Evolutionary conservation across 1,140 invertebrate species (phyloP).

Genomic region (Reticulitermes speratus): DNA sequence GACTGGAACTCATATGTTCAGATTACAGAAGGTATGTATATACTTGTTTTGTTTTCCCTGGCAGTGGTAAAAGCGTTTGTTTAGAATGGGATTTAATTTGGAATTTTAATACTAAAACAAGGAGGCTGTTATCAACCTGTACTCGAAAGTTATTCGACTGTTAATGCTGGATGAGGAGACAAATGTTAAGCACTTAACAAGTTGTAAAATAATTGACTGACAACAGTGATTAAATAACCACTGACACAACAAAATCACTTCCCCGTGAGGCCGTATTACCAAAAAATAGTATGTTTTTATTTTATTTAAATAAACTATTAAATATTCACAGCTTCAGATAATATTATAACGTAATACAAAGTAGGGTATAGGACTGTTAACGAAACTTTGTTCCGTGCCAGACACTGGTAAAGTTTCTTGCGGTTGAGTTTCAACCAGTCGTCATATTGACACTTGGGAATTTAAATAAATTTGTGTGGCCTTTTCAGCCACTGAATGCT

Average conservation of each 20-base stretch:
- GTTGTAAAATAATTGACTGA: slow-evolving; percentile 1
- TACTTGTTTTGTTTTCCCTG: not conserved
- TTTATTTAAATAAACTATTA: not conserved
- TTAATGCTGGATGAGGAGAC: too few species aligned
- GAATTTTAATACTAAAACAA: not conserved
- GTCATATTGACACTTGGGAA: not conserved
- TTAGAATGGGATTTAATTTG: not conserved
- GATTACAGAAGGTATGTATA: not conserved
- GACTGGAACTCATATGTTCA: not conserved
- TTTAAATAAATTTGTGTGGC: not conserved
- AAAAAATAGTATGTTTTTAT: not conserved
- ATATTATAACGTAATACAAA: not conserved
- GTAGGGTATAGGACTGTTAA: not conserved
- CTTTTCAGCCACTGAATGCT: not conserved
- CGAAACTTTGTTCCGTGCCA: not conserved
- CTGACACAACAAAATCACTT: not conserved
- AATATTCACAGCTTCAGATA: not conserved
- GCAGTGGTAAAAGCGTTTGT: not conserved
- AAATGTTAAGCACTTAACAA: not conserved
- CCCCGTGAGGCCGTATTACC: not conserved
- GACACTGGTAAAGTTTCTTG: not conserved
- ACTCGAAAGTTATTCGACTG: not conserved
- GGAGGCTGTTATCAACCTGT: not conserved
- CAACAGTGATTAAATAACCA: not conserved
- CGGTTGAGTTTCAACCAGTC: not conserved